phyloP scores from a whole-genome alignment of 1,140 invertebrate species.

The Drosophila tani region DNA sequence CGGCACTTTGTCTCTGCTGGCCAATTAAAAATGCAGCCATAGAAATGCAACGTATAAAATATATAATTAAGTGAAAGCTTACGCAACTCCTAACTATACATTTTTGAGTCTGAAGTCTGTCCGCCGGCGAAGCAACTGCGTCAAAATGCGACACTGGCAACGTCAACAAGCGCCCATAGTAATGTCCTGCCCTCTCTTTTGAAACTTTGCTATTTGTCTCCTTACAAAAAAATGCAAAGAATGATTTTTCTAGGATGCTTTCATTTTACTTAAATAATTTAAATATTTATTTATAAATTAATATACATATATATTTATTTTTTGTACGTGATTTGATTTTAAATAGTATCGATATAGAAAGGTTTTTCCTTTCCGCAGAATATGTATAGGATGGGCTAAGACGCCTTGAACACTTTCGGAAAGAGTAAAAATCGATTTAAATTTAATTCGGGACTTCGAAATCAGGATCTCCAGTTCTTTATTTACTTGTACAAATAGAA shows the following conservation, averaged over 20 bases:
- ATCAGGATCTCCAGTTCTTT: too few species aligned
- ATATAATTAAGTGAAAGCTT: conserved; percentile 73
- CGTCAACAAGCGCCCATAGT: conserved; percentile 31
- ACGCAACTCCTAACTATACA: conserved; percentile 57
- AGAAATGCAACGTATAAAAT: conserved; percentile 45
- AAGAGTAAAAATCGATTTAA: background rate
- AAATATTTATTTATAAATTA: too few species aligned
- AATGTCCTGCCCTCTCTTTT: conserved; percentile 15
- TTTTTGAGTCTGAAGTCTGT: conserved; percentile 56
- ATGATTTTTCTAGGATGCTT: background rate
- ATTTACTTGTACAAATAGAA: background rate
- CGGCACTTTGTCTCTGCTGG: conserved; percentile 49
- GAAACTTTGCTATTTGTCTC: background rate
- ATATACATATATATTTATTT: too few species aligned
- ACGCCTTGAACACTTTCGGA: background rate
- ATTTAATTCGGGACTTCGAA: background rate
- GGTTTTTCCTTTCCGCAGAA: too few species aligned
- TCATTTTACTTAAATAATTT: too few species aligned
- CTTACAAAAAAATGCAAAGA: conserved; percentile 4
- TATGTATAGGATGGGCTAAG: too few species aligned
- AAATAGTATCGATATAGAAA: too few species aligned
- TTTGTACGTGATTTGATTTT: too few species aligned
- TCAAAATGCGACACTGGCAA: conserved; percentile 63
- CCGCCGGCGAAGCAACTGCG: conserved; percentile 62
- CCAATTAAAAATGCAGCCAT: conserved; percentile 59